Conservation (phyloP, 2,113 vertebrate species). For the Corynorhinus townsendii region DNA sequence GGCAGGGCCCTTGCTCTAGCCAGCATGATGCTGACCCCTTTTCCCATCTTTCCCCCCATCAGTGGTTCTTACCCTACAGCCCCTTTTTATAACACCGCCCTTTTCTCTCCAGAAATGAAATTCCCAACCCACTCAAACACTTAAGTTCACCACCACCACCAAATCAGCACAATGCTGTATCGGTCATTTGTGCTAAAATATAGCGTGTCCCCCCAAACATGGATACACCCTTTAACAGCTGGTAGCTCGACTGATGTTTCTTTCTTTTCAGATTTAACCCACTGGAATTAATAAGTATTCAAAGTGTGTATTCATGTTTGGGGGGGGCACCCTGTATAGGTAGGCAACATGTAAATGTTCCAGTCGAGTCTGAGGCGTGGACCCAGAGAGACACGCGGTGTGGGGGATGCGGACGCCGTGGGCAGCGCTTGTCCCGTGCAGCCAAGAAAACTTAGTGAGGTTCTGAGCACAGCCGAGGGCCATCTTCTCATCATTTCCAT, state of each 20-base stretch:
- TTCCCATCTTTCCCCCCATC: not conserved
- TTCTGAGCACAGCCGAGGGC: not conserved
- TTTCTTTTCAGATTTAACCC: too few relatives aligned
- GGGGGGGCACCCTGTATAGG: too few relatives aligned
- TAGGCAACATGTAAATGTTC: not conserved
- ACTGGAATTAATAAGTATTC: too few relatives aligned
- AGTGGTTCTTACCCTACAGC: too few relatives aligned
- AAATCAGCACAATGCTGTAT: not conserved
- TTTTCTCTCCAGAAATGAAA: not conserved
- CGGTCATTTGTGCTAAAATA: not conserved
- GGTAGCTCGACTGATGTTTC: too few relatives aligned
- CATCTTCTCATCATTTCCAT: not conserved
- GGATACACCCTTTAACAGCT: too few relatives aligned
- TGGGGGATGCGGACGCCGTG: fast-evolving
- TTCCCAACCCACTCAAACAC: not conserved
- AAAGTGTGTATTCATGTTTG: too few relatives aligned
- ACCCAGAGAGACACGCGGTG: fast-evolving
- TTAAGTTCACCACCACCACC: not conserved
- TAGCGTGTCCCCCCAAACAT: not conserved
- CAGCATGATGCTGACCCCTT: too few relatives aligned
- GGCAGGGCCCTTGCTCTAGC: too few relatives aligned
- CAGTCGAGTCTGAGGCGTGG: not conserved
- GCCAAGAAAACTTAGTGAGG: not conserved
- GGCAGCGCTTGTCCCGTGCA: fast-evolving
- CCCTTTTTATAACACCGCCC: not conserved